Evolutionary conservation across 1,140 invertebrate genomes (phyloP).

Genomic region (Zaprionus davidi): DNA sequence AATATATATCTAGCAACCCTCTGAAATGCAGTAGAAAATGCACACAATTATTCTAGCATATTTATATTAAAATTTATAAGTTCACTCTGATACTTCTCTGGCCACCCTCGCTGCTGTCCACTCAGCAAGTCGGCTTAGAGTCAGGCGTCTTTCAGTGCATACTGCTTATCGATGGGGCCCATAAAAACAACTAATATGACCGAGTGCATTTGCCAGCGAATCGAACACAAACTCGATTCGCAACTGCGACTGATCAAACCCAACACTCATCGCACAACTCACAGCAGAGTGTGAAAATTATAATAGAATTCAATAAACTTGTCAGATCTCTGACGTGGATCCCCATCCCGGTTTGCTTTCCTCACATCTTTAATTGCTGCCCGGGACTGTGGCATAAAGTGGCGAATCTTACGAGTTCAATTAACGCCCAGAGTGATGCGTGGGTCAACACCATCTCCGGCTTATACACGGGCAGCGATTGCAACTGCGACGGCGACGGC

Average conservation of each 20-base stretch:
- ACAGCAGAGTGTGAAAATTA: conserved; percentile 73
- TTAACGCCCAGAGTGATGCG: conserved; percentile 45
- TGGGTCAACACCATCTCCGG: conserved; percentile 19
- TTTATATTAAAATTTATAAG: no score
- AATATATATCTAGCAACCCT: no score
- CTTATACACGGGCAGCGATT: no score
- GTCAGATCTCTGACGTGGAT: conserved; percentile 44
- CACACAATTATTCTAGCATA: no score
- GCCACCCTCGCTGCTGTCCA: conserved; percentile 35
- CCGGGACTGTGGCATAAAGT: conserved; percentile 53
- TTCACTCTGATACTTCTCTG: not conserved
- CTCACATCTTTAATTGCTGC: conserved; percentile 53
- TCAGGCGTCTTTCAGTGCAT: conserved; percentile 26
- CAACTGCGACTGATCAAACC: not conserved
- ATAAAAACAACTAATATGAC: conserved; percentile 69
- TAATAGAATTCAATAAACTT: conserved; percentile 81
- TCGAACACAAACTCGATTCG: conserved; percentile 22
- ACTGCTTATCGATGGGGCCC: conserved; percentile 56
- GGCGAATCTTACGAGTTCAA: conserved; percentile 75
- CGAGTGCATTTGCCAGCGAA: conserved; percentile 60
- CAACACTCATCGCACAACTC: conserved; percentile 50
- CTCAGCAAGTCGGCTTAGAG: conserved; percentile 30
- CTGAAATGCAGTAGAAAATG: no score
- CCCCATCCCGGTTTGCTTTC: not conserved
- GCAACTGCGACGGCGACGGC: not conserved